Percentiles rank a stretch among this genome's conserved stretches.
phyloP scores from a whole-genome alignment of 2,797 vertebrate species.

The Rhinatrema bivittatum region DNA sequence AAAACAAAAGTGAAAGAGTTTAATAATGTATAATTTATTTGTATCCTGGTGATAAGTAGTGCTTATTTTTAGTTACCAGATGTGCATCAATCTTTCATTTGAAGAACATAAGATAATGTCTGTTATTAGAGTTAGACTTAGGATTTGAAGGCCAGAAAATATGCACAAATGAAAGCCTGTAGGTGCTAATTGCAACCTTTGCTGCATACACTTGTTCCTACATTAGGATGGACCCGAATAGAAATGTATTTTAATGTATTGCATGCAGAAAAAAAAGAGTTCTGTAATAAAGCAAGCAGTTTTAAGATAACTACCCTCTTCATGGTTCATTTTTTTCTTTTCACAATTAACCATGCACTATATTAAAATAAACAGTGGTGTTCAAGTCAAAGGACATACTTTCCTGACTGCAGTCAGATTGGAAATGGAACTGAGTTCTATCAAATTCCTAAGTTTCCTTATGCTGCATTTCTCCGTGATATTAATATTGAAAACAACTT shows the following conservation, averaged over 20 bases:
- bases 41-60: not conserved
- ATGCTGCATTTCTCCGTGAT: too few relatives aligned
- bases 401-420: too few relatives aligned
- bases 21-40: conserved; percentile 22
- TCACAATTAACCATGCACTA: too few relatives aligned
- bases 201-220: not conserved
- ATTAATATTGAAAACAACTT: too few relatives aligned
- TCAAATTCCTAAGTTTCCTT: too few relatives aligned
- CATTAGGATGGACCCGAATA: not conserved
- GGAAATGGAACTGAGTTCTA: too few relatives aligned
- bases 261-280: not conserved
- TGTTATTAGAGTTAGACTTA: not conserved
- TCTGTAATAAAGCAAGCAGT: not conserved
- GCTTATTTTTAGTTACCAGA: conserved; percentile 12
- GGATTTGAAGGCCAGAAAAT: conserved; percentile 4
- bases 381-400: too few relatives aligned
- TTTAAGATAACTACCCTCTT: too few relatives aligned
- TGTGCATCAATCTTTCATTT: conserved; percentile 1
- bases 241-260: not conserved
- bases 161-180: conserved; percentile 5
- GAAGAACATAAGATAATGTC: conserved; percentile 10
- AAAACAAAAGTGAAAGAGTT: conserved; percentile 13
- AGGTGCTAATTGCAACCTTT: conserved; percentile 6
- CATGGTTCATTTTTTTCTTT: too few relatives aligned
- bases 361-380: too few relatives aligned